Evolutionary conservation across 2,113 vertebrate species (phyloP).

Genomic region (Formicarius rufipectus): DNA sequence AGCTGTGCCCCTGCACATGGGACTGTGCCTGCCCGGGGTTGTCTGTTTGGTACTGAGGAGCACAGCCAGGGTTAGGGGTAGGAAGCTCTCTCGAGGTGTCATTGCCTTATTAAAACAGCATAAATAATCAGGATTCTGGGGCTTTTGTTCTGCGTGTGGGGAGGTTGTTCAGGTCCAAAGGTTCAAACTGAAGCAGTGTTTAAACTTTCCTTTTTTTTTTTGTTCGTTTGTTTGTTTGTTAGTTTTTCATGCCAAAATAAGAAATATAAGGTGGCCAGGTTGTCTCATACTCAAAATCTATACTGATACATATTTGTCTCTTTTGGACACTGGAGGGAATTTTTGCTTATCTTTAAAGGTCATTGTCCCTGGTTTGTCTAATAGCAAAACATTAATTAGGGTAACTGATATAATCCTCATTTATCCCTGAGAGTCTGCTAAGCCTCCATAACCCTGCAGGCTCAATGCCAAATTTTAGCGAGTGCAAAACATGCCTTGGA

Average conservation of each 20-base stretch:
- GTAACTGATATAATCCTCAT: background rate
- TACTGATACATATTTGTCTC: background rate
- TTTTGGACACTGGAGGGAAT: background rate
- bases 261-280: background rate
- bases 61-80: background rate
- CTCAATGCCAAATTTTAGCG: background rate
- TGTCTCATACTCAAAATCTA: background rate
- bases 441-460: background rate
- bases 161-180: background rate
- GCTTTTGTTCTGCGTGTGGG: background rate
- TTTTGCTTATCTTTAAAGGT: background rate
- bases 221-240: too few species aligned
- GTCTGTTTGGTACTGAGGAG: background rate
- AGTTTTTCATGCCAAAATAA: background rate
- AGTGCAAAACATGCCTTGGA: background rate
- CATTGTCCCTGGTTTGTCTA: background rate
- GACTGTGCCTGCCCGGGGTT: rapidly evolving
- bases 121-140: background rate
- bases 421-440: background rate
- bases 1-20: background rate
- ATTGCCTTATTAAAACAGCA: background rate
- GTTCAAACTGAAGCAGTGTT: background rate
- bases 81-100: rapidly evolving
- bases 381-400: conserved; percentile 37
- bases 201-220: background rate